Evolutionary conservation across 2,113 vertebrate species (phyloP).

Genomic region (Nothocercus julius): DNA sequence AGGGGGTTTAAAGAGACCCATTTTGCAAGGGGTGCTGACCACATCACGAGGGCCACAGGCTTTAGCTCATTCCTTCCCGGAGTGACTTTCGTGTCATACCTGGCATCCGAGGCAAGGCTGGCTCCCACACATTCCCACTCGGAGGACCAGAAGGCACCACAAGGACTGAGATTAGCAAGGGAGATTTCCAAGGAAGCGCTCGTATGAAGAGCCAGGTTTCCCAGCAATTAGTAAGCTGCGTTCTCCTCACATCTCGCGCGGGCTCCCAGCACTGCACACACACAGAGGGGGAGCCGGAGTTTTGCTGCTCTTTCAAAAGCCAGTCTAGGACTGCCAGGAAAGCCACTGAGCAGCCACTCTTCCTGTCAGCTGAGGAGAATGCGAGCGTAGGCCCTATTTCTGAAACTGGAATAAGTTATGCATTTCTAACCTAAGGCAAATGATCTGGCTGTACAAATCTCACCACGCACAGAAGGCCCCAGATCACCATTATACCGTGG

Average conservation of each 20-base stretch:
- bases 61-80: background rate
- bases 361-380: fast-evolving
- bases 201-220: background rate
- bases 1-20: background rate
- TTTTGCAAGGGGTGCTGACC: background rate
- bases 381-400: background rate
- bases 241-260: background rate
- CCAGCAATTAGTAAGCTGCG: slow-evolving; percentile 46
- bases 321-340: background rate
- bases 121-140: fast-evolving
- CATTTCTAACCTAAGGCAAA: background rate
- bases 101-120: background rate
- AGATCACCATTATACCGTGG: background rate
- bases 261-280: background rate
- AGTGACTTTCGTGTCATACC: fast-evolving
- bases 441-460: background rate
- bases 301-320: background rate
- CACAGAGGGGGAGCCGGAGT: background rate
- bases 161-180: background rate
- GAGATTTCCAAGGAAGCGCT: background rate
- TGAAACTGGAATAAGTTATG: background rate
- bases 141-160: background rate
- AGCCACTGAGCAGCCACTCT: background rate
- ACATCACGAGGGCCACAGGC: background rate
- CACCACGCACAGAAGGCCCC: background rate